These are phyloP conservation scores for Polypterus bichir DNA, from an alignment of 2,113 vertebrate species.

Conservation along the genomic window DNA sequence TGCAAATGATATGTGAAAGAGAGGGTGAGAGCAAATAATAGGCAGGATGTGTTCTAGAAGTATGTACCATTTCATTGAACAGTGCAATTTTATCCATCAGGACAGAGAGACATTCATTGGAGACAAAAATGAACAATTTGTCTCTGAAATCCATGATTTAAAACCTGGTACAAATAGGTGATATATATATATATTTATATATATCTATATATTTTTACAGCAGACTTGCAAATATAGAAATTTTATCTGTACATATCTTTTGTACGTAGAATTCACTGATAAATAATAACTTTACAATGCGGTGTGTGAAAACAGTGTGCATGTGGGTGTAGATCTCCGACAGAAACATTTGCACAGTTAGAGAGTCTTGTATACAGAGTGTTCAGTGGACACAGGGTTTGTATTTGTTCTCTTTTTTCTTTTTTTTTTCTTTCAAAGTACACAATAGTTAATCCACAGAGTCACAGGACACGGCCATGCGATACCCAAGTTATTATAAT, in stretches of 20 bases:
- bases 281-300: constrained; percentile 33
- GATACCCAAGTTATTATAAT: constrained; percentile 61
- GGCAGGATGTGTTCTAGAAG: constrained; percentile 23
- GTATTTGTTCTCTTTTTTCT: constrained; percentile 32
- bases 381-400: constrained; percentile 39
- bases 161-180: constrained; percentile 63
- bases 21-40: constrained; percentile 12
- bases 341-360: constrained; percentile 12
- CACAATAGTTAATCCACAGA: constrained; percentile 77
- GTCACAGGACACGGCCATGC: constrained; percentile 73
- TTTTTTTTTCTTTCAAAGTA: constrained; percentile 59
- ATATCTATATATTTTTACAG: constrained; percentile 52
- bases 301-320: constrained; percentile 18
- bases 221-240: constrained; percentile 95
- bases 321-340: constrained; percentile 14
- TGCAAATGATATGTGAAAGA: constrained; percentile 16
- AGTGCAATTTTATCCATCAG: constrained; percentile 35
- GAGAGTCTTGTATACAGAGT: constrained; percentile 33
- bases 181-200: constrained; percentile 35
- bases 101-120: constrained; percentile 33
- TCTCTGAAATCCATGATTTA: constrained; percentile 55
- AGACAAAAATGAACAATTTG: constrained; percentile 31
- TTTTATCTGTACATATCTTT: constrained; percentile 79
- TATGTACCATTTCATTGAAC: constrained; percentile 33
- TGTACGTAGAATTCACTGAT: constrained; percentile 35